Evolutionary conservation across 2,797 vertebrate genomes (phyloP).

Genomic region (Helarctos malayanus): DNA sequence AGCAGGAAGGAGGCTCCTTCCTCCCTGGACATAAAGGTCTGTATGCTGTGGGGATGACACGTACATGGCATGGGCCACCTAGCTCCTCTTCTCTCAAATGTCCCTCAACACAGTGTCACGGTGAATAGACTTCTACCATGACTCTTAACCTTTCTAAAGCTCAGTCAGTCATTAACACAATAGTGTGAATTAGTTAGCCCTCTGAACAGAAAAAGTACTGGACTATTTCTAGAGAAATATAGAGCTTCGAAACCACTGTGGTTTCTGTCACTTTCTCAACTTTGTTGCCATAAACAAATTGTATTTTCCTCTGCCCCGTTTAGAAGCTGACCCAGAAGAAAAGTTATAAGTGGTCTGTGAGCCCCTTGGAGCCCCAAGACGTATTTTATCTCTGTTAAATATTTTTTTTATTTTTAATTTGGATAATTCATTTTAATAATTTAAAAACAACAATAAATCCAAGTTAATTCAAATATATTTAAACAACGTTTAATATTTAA

Average conservation of each 20-base stretch:
- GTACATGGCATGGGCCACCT: accelerated
- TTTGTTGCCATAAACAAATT: neutral
- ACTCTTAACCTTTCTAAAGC: neutral
- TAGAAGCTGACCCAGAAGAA: neutral
- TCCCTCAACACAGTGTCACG: neutral
- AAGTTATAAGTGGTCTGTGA: neutral
- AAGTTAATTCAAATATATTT: neutral
- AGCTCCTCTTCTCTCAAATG: neutral
- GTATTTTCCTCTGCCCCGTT: neutral
- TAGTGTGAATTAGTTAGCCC: neutral
- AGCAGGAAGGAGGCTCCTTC: accelerated
- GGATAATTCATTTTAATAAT: neutral
- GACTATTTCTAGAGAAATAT: neutral
- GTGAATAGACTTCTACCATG: neutral
- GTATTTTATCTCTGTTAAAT: neutral
- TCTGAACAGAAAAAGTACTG: neutral
- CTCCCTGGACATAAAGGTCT: neutral
- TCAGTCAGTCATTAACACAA: neutral
- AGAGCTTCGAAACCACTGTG: neutral
- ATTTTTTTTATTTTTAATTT: neutral
- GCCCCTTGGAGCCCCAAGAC: neutral
- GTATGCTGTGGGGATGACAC: neutral
- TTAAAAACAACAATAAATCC: neutral
- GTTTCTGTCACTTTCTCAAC: neutral
- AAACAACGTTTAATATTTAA: neutral